Conservation (phyloP, 2,113 vertebrate species). For the Corythoichthys haematopterus region DNA sequence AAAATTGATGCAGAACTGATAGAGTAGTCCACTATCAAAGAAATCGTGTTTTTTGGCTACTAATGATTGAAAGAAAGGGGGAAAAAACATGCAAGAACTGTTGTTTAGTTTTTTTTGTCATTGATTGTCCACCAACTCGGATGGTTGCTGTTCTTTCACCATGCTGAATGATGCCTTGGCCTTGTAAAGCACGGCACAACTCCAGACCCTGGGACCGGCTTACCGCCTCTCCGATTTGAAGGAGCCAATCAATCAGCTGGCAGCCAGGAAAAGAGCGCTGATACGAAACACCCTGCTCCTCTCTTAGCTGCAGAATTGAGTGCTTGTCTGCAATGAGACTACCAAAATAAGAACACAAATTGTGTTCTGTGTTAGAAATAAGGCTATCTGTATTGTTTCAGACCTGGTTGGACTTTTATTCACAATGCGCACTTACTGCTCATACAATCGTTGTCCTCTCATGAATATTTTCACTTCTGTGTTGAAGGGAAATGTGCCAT, state of each 20-base stretch:
- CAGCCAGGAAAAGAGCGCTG: conserved; percentile 77
- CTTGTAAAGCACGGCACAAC: conserved; percentile 73
- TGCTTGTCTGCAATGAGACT: conserved; percentile 75
- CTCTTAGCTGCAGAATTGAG: conserved; percentile 75
- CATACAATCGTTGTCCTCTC: conserved; percentile 79
- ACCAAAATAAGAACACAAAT: neutral
- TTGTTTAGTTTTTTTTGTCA: conserved; percentile 8
- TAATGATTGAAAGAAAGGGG: conserved; percentile 29
- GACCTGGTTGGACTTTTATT: neutral
- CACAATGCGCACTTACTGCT: conserved; percentile 69
- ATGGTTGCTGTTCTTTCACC: conserved; percentile 59
- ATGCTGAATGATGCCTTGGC: conserved; percentile 83
- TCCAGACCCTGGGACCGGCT: conserved; percentile 73
- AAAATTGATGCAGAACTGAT: conserved; percentile 83
- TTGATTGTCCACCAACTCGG: conserved; percentile 11
- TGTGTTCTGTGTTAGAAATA: neutral
- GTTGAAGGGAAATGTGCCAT: conserved; percentile 81
- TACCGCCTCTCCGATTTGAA: conserved; percentile 76
- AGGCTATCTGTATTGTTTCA: too few relatives aligned
- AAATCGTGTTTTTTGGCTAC: conserved; percentile 77
- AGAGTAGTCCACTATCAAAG: conserved; percentile 78
- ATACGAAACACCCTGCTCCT: conserved; percentile 76
- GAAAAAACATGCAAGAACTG: conserved; percentile 8
- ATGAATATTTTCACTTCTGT: conserved; percentile 81
- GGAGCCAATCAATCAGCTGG: conserved; percentile 80